Percentiles rank a stretch among this genome's conserved stretches.
phyloP scores from a whole-genome alignment of 2,888 invertebrate genomes.

The Trichopria drosophilae region DNA sequence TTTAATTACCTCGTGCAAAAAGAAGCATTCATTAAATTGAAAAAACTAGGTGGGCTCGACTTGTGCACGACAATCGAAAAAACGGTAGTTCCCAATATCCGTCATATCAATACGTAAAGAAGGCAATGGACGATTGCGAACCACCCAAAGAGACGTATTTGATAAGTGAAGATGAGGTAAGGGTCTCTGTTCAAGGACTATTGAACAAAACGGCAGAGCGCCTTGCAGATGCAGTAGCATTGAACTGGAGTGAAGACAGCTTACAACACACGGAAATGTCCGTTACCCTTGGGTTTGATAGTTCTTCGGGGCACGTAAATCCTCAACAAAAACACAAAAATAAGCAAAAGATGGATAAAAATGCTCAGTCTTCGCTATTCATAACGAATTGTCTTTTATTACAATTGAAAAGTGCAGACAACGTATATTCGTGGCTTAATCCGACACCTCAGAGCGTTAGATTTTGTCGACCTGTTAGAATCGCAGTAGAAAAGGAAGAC shows the following conservation, averaged over 20 bases:
- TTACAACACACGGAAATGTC: conserved; percentile 5
- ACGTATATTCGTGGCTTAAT: conserved; percentile 1
- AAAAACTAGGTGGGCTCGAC: too few species aligned
- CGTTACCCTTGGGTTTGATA: conserved; percentile 8
- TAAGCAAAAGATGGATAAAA: not conserved
- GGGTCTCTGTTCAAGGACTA: conserved; percentile 9
- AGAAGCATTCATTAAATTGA: too few species aligned
- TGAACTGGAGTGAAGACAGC: conserved; percentile 6
- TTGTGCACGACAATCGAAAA: too few species aligned
- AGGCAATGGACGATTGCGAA: not conserved
- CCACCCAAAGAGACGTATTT: conserved; percentile 3
- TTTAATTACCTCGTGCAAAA: too few species aligned
- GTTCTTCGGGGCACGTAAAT: conserved; percentile 12
- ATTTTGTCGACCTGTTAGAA: conserved; percentile 1
- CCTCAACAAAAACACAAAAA: conserved; percentile 5
- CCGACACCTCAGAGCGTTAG: conserved; percentile 10
- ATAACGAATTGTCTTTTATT: conserved; percentile 1
- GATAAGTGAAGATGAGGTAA: conserved; percentile 2
- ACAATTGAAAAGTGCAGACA: not conserved
- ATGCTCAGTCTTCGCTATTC: conserved; percentile 9
- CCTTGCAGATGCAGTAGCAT: conserved; percentile 9
- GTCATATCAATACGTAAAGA: not conserved
- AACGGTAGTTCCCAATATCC: too few species aligned
- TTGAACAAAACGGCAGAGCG: conserved; percentile 11
- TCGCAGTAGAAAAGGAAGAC: conserved; percentile 10